Conservation (phyloP, 2,888 invertebrate species). For the Cryptocephalus primarius region DNA sequence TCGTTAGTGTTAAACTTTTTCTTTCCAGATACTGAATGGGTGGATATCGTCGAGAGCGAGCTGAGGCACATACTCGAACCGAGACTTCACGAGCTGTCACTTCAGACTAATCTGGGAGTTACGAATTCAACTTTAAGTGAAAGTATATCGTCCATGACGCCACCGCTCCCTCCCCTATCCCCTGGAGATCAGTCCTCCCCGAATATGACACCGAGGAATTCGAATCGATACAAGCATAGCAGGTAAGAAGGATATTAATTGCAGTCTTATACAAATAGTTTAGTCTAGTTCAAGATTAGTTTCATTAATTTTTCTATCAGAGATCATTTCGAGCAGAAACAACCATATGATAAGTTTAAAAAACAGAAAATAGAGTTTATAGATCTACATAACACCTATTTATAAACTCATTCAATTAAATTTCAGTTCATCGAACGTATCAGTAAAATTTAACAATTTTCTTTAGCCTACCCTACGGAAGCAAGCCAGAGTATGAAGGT, state of each 20-base stretch:
- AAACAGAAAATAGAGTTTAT: no score
- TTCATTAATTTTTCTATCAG: neutral
- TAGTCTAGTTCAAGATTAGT: neutral
- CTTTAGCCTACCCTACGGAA: slow-evolving; percentile 53
- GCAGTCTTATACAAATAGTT: no score
- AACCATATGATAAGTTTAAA: neutral
- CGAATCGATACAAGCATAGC: slow-evolving; percentile 37
- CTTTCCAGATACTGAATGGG: slow-evolving; percentile 63
- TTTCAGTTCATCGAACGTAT: neutral
- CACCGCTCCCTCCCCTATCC: slow-evolving; percentile 66
- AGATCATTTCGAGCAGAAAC: no score
- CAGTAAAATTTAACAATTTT: slow-evolving; percentile 1
- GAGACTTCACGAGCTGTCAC: slow-evolving; percentile 51
- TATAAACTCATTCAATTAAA: no score
- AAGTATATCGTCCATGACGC: slow-evolving; percentile 62
- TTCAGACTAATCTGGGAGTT: slow-evolving; percentile 43
- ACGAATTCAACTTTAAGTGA: slow-evolving; percentile 55
- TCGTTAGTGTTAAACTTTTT: neutral
- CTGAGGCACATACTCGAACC: slow-evolving; percentile 67
- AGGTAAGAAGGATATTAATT: slow-evolving; percentile 17
- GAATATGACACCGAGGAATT: slow-evolving; percentile 37
- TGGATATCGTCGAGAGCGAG: slow-evolving; percentile 70
- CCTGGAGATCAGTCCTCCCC: slow-evolving; percentile 48
- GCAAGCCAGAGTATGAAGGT: slow-evolving; percentile 46
- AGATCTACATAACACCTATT: no score